phyloP scores from a whole-genome alignment of 92 coral and sea anemone genomes.

The Porites lobata region DNA sequence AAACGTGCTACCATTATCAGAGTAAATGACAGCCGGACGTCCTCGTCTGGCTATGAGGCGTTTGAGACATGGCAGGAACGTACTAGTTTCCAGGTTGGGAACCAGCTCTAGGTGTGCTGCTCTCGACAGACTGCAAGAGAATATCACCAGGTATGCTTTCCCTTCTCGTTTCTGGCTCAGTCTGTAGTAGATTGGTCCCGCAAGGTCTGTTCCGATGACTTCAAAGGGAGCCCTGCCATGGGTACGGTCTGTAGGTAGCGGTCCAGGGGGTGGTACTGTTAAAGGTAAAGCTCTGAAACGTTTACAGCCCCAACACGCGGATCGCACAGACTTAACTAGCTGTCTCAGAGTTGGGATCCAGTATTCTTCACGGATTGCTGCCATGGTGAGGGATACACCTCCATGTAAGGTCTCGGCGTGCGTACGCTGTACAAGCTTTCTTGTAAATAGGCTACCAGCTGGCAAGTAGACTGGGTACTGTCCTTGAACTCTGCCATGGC shows the following conservation, averaged over 20 bases:
- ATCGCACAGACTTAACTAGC: too few relatives aligned
- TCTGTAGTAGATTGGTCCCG: slow-evolving; percentile 67
- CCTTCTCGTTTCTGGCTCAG: slow-evolving; percentile 49
- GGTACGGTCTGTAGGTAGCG: slow-evolving; percentile 52
- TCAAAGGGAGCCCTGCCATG: slow-evolving; percentile 30
- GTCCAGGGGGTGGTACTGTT: slow-evolving; percentile 67
- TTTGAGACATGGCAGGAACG: slow-evolving; percentile 59
- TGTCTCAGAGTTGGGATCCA: slow-evolving; percentile 60
- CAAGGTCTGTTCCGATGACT: slow-evolving; percentile 53
- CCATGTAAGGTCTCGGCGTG: slow-evolving; percentile 74
- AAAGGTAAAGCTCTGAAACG: slow-evolving; percentile 49
- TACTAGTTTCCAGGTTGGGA: slow-evolving; percentile 52
- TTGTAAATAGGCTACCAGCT: not conserved
- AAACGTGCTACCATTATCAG: slow-evolving; percentile 75
- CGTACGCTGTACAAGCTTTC: slow-evolving; percentile 58
- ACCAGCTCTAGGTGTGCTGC: slow-evolving; percentile 68
- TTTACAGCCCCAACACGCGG: slow-evolving; percentile 68
- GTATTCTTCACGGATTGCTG: slow-evolving; percentile 66
- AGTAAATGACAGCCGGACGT: slow-evolving; percentile 67
- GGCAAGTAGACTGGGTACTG: not conserved
- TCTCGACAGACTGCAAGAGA: slow-evolving; percentile 62
- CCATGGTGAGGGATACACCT: slow-evolving; percentile 73
- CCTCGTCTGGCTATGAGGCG: slow-evolving; percentile 72
- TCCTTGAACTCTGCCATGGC: slow-evolving; percentile 41
- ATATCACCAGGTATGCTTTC: slow-evolving; percentile 68